Evolutionary conservation across 2,888 invertebrate genomes (phyloP), one percentile per base, ranked within the genome.

Genomic region (Amiota minor): DNA sequence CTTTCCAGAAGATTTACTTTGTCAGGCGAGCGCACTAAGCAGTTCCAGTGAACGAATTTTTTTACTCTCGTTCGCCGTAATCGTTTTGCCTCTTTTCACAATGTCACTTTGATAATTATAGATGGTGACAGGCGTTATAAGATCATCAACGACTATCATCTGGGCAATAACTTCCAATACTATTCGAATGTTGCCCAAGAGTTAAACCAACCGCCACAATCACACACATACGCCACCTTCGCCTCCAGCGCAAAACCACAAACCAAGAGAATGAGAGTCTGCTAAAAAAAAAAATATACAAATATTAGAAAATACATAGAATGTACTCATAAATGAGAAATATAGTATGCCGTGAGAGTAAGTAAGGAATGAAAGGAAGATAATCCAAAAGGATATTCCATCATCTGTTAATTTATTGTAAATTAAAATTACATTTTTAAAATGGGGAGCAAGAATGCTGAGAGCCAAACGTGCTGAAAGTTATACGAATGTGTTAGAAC

Each of bases 1-100:
- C 70, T 93, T 95, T 72, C 94, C 95, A 2, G 95, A 95, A 89
- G 94, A 95, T 86, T 92, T 95, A 80, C 93, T 94, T 78, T 97
- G 96, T 88, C 96, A 96, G 89, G 96, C 96, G 70, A 95, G 95
- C 85, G 96, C 96, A 0, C 91, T 97, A 74, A 96, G 96, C 82
- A 92, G 93, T 80, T 92, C 92, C n/a, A 88, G 89, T 79, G 92
- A 88, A 69, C 87, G 88, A 16, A 77, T 89, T 49, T 89, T 89
- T 74, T 81, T 89, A 49, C 76, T 89, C 35, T 89, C 89, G 35
- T 89, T 88, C 74, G 84, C 82, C 72, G 84, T 84, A 73, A 87
- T 88, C 76, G 74, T 88, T 45, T 78, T 88, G 79, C 79, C 89
- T 71, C 78, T 89, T 0, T 81, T 88, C 16, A 86, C 85, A 72